These are phyloP conservation scores for Tyto alba DNA, from an alignment of 2,113 vertebrate genomes.

Conservation along the genomic window DNA sequence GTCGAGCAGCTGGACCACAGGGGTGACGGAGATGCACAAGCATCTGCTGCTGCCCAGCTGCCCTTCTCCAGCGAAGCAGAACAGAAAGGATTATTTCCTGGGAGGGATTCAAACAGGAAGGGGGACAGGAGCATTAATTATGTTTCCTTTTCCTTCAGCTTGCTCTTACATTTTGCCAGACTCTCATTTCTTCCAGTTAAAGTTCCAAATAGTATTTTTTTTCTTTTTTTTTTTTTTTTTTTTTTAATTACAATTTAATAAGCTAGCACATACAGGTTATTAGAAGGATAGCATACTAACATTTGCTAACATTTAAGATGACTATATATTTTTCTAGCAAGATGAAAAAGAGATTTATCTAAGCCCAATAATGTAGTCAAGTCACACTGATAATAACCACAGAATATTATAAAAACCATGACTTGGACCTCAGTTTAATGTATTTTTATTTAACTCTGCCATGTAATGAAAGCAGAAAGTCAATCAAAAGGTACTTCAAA, in stretches of 20 bases:
- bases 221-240: background rate
- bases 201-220: background rate
- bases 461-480: background rate
- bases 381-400: background rate
- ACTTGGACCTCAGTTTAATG: background rate
- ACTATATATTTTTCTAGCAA: background rate
- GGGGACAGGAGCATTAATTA: too few relatives aligned
- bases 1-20: fast-evolving
- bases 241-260: fast-evolving
- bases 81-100: background rate
- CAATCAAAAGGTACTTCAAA: background rate
- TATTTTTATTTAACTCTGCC: background rate
- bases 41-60: fast-evolving
- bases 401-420: background rate
- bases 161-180: background rate
- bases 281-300: background rate
- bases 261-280: background rate
- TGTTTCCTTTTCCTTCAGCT: background rate
- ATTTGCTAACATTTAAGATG: background rate
- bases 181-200: background rate
- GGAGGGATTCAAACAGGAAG: too few relatives aligned
- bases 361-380: fast-evolving
- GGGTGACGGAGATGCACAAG: fast-evolving
- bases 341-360: background rate
- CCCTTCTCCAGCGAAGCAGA: fast-evolving